These are phyloP conservation scores for Actinia tenebrosa DNA, from an alignment of 64 coral and sea anemone genomes.

Conservation along the genomic window DNA sequence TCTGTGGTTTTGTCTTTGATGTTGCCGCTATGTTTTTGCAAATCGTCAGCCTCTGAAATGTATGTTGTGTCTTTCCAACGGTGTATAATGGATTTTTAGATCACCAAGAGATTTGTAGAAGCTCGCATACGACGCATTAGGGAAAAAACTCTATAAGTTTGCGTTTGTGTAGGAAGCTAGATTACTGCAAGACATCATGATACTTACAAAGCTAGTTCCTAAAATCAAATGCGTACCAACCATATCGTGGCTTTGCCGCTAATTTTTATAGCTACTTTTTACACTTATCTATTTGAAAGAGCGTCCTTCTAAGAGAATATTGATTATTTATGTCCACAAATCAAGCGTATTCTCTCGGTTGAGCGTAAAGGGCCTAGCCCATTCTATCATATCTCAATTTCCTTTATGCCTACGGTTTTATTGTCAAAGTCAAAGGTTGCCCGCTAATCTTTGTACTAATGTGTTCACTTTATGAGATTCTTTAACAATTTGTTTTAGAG, in stretches of 20 bases:
- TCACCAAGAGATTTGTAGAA: background rate
- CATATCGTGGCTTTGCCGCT: background rate
- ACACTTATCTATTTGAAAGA: background rate
- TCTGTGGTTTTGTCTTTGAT: conserved; percentile 31
- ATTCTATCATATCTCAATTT: background rate
- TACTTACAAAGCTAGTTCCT: background rate
- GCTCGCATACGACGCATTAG: background rate
- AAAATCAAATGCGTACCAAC: background rate
- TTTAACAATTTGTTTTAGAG: background rate
- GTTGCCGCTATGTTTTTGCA: conserved; percentile 22
- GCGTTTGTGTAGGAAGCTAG: background rate
- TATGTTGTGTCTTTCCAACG: conserved; percentile 10
- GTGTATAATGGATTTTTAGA: background rate
- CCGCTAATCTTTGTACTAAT: background rate
- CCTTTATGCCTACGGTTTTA: background rate
- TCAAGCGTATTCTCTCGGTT: background rate
- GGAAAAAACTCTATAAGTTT: too few species aligned
- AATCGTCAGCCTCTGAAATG: conserved; percentile 1
- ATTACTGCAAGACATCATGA: background rate
- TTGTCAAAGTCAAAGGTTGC: conserved; percentile 1
- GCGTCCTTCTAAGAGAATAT: background rate
- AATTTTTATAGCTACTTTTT: background rate
- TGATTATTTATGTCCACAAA: background rate
- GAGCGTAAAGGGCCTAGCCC: background rate
- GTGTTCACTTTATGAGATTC: background rate